These are phyloP conservation scores for Neoniphon sammara DNA, from an alignment of 2,797 vertebrate species.

Conservation along the genomic window DNA sequence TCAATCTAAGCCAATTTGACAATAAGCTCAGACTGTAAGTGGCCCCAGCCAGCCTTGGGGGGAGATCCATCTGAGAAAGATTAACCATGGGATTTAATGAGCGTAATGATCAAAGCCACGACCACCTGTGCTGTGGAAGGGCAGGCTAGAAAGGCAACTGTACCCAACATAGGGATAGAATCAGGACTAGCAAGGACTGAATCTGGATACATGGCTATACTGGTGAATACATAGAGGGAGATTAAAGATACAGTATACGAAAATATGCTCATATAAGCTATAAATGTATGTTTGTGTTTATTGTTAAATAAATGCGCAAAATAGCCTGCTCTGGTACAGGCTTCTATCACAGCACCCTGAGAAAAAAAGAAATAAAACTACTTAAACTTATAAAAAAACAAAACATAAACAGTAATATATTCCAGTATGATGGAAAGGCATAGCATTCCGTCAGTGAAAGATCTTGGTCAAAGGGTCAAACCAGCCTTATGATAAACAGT, in stretches of 20 bases:
- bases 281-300: slow-evolving; percentile 77
- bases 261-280: slow-evolving; percentile 81
- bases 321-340: slow-evolving; percentile 84
- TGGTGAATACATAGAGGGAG: slow-evolving; percentile 79
- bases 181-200: slow-evolving; percentile 66
- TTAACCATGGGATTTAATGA: slow-evolving; percentile 84
- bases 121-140: slow-evolving; percentile 84
- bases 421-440: slow-evolving; percentile 88
- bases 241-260: slow-evolving; percentile 79
- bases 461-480: slow-evolving; percentile 75
- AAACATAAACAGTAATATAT: slow-evolving; percentile 82
- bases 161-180: slow-evolving; percentile 73
- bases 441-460: slow-evolving; percentile 81
- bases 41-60: slow-evolving; percentile 78
- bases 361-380: slow-evolving; percentile 82
- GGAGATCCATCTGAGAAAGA: slow-evolving; percentile 84
- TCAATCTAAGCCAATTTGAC: slow-evolving; percentile 80
- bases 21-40: slow-evolving; percentile 79
- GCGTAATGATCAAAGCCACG: slow-evolving; percentile 81
- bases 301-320: slow-evolving; percentile 85
- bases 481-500: slow-evolving; percentile 76
- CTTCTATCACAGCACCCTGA: slow-evolving; percentile 89
- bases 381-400: slow-evolving; percentile 71
- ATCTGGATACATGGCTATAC: slow-evolving; percentile 79
- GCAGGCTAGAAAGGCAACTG: slow-evolving; percentile 82